Evolutionary conservation across 1,140 invertebrate genomes (phyloP).

Genomic region (Ceratina calcarata): DNA sequence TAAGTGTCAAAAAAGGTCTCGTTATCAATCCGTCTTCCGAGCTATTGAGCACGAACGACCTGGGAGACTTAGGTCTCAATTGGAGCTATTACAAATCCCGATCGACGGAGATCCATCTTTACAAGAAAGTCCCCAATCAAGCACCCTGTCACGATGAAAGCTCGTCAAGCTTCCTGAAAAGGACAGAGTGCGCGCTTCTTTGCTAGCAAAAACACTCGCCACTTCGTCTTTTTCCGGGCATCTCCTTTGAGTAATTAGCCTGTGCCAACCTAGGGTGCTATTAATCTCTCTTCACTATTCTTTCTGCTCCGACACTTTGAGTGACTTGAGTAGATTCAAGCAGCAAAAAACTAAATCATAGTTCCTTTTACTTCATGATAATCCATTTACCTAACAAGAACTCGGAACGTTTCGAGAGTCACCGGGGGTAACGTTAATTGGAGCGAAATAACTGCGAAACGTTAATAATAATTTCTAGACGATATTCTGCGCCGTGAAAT

Average conservation of each 20-base stretch:
- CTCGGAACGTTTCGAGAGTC: too few relatives aligned
- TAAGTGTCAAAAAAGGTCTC: too few relatives aligned
- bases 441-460: too few relatives aligned
- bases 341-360: too few relatives aligned
- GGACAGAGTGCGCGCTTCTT: neutral
- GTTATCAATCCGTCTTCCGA: neutral
- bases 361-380: too few relatives aligned
- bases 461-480: constrained; percentile 13
- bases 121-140: constrained; percentile 14
- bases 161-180: constrained; percentile 3
- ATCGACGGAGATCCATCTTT: constrained; percentile 7
- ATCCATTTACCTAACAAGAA: too few relatives aligned
- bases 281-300: constrained; percentile 40
- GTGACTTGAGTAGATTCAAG: neutral
- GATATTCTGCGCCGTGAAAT: constrained; percentile 29
- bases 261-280: constrained; percentile 18
- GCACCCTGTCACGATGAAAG: neutral
- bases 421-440: too few relatives aligned
- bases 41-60: neutral
- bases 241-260: constrained; percentile 54
- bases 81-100: neutral
- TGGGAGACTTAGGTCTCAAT: constrained; percentile 1
- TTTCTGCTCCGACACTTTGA: constrained; percentile 16
- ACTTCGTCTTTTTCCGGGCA: neutral
- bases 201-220: neutral